phyloP scores from a whole-genome alignment of 2,113 vertebrate genomes.

The Carassius auratus region DNA sequence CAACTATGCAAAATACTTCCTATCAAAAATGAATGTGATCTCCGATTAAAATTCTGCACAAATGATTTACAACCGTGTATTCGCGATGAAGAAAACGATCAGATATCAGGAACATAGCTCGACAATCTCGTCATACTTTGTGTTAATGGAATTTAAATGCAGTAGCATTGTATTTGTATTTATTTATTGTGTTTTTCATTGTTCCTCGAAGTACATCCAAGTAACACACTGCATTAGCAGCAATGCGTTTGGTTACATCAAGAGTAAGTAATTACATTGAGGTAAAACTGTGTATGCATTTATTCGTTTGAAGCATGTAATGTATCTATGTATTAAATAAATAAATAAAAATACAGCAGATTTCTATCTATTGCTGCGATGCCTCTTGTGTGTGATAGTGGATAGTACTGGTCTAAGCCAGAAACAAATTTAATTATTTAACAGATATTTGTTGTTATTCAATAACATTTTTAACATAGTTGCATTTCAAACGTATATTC shows the following conservation, averaged over 20 bases:
- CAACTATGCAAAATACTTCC: conserved; percentile 65
- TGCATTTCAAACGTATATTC: neutral
- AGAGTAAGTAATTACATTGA: conserved; percentile 65
- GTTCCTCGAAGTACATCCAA: conserved; percentile 43
- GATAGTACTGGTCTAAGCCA: neutral
- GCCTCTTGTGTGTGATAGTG: neutral
- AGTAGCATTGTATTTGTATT: conserved; percentile 58
- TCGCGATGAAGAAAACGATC: conserved; percentile 18
- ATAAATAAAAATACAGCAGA: conserved; percentile 8
- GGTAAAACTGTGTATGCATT: conserved; percentile 66
- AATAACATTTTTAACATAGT: neutral
- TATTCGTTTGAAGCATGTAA: conserved; percentile 74
- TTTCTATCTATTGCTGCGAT: neutral
- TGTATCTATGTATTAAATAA: conserved; percentile 72
- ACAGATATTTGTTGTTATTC: neutral
- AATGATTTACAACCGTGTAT: conserved; percentile 41
- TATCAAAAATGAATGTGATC: conserved; percentile 44
- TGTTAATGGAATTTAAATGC: conserved; percentile 53
- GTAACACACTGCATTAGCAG: conserved; percentile 45
- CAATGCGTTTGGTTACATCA: conserved; percentile 55
- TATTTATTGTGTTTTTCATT: conserved; percentile 68
- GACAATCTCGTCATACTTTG: conserved; percentile 60
- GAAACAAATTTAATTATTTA: neutral
- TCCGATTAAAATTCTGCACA: conserved; percentile 47
- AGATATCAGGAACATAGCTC: conserved; percentile 40